These are phyloP conservation scores for Drosophila varians DNA, from an alignment of 1,140 invertebrate species.

Conservation along the genomic window DNA sequence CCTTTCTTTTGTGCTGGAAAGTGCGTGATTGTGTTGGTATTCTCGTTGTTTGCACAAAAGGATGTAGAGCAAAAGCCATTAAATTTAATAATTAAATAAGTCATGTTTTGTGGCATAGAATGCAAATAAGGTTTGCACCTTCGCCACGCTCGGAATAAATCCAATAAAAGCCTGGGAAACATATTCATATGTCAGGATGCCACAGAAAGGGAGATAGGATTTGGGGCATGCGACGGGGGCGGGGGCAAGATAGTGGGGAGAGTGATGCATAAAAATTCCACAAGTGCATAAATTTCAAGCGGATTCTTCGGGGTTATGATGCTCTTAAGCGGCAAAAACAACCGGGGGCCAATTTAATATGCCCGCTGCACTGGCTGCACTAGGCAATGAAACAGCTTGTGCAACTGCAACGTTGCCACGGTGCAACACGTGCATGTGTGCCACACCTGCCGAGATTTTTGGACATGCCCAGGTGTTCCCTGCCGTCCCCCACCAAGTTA, in stretches of 20 bases:
- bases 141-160: constrained; percentile 31
- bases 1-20: constrained; percentile 11
- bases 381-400: constrained; percentile 42
- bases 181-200: constrained; percentile 67
- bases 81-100: neutral
- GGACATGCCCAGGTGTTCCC: constrained; percentile 32
- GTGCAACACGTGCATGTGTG: constrained; percentile 41
- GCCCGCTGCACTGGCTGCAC: constrained; percentile 16
- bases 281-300: constrained; percentile 72
- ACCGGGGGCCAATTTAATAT: constrained; percentile 47
- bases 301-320: constrained; percentile 56
- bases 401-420: constrained; percentile 33
- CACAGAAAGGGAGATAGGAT: constrained; percentile 16
- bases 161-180: constrained; percentile 66
- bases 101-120: neutral
- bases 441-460: constrained; percentile 68
- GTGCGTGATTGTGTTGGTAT: constrained; percentile 24
- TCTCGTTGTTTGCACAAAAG: constrained; percentile 50
- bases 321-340: constrained; percentile 12
- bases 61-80: neutral
- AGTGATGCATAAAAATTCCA: constrained; percentile 53
- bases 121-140: neutral
- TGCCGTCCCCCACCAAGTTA: constrained; percentile 37
- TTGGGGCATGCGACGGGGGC: constrained; percentile 1
- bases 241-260: constrained; percentile 1